Evolutionary conservation across 2,888 invertebrate genomes (phyloP).

Genomic region (Coleophora flavipennella): DNA sequence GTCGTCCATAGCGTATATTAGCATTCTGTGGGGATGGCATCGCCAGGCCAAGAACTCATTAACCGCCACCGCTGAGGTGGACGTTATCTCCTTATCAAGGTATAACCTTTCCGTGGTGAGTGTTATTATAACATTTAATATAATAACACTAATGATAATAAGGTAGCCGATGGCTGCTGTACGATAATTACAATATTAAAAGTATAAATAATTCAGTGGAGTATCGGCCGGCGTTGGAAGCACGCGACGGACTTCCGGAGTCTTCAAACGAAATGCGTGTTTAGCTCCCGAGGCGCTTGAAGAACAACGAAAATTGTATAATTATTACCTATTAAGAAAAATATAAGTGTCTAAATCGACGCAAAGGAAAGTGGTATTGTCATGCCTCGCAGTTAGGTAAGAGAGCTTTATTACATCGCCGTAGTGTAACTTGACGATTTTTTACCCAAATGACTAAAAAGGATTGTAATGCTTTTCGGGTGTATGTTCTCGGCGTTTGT

Average conservation of each 20-base stretch:
- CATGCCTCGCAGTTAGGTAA: too few relatives aligned
- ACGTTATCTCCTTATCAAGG: conserved; percentile 57
- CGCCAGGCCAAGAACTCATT: conserved; percentile 34
- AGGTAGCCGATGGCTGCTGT: conserved; percentile 49
- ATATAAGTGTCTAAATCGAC: too few relatives aligned
- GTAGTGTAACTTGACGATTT: too few relatives aligned
- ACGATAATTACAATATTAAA: conserved; percentile 70
- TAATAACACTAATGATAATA: conserved; percentile 67
- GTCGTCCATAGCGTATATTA: conserved; percentile 27
- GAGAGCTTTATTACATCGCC: too few relatives aligned
- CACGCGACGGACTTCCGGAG: conserved; percentile 69
- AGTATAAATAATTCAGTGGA: conserved; percentile 70
- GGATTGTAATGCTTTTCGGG: too few relatives aligned
- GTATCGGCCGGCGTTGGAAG: conserved; percentile 57
- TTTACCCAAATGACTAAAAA: too few relatives aligned
- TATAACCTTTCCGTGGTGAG: conserved; percentile 57
- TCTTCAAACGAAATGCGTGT: conserved; percentile 51
- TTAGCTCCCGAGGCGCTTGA: conserved; percentile 43
- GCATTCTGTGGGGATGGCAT: conserved; percentile 26
- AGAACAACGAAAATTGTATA: conserved; percentile 48
- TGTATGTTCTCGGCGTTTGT: too few relatives aligned
- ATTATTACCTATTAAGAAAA: too few relatives aligned
- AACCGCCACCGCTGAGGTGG: conserved; percentile 43
- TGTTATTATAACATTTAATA: conserved; percentile 66
- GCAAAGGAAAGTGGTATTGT: too few relatives aligned